A percentile compares a stretch with the other conserved stretches of the same genome.
Conservation (phyloP, 2,888 invertebrate species). For the Heliconius cydno region DNA sequence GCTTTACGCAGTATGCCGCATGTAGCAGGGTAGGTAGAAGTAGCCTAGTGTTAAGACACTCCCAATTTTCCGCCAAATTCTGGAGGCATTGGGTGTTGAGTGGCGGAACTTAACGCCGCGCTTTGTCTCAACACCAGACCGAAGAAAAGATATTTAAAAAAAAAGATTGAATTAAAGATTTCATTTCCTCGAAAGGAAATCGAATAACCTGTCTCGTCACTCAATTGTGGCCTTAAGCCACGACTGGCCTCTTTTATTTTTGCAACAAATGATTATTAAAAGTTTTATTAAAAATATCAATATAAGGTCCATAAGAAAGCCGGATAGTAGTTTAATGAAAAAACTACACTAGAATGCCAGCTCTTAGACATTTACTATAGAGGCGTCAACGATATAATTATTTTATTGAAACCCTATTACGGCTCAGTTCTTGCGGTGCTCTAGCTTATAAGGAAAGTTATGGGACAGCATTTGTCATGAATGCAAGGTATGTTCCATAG, state of each 20-base stretch:
- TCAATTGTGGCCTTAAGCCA: too few relatives aligned
- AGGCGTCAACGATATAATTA: conserved; percentile 34
- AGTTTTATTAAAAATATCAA: neutral
- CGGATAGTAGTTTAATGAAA: conserved; percentile 2
- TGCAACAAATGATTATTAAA: neutral
- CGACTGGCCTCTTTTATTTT: neutral
- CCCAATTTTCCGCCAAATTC: too few relatives aligned
- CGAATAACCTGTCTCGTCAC: too few relatives aligned
- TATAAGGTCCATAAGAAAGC: neutral
- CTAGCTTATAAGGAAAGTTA: conserved; percentile 42
- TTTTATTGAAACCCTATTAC: conserved; percentile 38
- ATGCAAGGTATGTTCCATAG: neutral
- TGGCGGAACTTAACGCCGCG: too few relatives aligned
- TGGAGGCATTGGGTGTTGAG: too few relatives aligned
- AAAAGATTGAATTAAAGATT: too few relatives aligned
- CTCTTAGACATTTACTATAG: neutral
- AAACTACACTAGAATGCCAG: conserved; percentile 12
- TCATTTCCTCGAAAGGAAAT: too few relatives aligned
- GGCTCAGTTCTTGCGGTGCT: conserved; percentile 30
- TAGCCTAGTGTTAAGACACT: too few relatives aligned
- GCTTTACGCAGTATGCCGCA: too few relatives aligned
- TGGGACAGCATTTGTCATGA: conserved; percentile 34
- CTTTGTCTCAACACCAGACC: too few relatives aligned
- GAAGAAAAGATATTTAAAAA: too few relatives aligned
- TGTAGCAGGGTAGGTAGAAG: too few relatives aligned